Conservation (phyloP, 35 echinoderm and acorn worm species). For the Heliocidaris erythrogramma region DNA sequence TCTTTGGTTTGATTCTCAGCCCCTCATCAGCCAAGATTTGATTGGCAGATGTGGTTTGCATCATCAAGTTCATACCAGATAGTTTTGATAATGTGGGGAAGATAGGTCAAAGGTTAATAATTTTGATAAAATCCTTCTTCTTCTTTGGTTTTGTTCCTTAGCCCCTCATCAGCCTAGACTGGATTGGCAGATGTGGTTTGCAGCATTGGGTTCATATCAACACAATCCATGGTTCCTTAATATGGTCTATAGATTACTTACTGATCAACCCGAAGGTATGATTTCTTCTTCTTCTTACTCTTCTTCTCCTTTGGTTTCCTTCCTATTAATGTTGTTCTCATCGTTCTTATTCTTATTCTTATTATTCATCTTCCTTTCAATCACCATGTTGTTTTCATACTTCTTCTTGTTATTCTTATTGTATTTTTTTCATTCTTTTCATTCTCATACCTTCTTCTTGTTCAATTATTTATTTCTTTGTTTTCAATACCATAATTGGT, state of each 20-base stretch:
- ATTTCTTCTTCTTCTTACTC: neutral
- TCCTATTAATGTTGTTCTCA: neutral
- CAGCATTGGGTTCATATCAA: slow-evolving; percentile 70
- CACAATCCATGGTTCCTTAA: slow-evolving; percentile 91
- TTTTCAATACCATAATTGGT: too few species aligned
- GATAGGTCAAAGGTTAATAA: too few species aligned
- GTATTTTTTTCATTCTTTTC: neutral
- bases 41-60: too few species aligned
- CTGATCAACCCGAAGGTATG: slow-evolving; percentile 77
- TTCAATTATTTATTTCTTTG: too few species aligned
- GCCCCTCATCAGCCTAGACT: slow-evolving; percentile 93
- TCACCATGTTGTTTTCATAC: too few species aligned
- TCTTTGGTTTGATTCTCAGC: too few species aligned
- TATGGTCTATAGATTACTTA: slow-evolving; percentile 77
- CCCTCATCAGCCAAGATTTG: too few species aligned
- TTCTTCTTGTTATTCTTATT: neutral
- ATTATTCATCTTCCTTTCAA: too few species aligned
- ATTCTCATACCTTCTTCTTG: neutral
- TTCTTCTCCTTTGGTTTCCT: neutral
- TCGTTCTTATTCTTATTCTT: too few species aligned
- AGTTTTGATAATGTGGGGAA: too few species aligned
- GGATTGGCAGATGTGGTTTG: slow-evolving; percentile 99
- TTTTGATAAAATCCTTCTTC: too few species aligned
- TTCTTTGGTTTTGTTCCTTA: slow-evolving; percentile 20
- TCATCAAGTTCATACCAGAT: too few species aligned